Base-by-base conservation (phyloP, 2,888 invertebrate genomes). In the Parasteatoda lunata region DNA sequence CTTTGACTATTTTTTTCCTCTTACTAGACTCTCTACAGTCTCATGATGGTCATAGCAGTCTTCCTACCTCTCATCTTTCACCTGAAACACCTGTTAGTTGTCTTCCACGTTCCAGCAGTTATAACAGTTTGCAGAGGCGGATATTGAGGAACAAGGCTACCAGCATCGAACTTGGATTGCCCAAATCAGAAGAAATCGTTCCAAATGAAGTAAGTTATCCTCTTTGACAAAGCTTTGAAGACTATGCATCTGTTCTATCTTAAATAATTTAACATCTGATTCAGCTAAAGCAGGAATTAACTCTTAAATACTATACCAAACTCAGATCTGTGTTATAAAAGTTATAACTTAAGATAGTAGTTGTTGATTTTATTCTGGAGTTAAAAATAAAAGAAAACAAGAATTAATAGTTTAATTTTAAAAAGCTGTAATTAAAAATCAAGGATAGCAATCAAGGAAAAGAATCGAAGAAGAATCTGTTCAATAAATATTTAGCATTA, bases 111-210 rank as follows among this genome's bases (percentile, higher is more conserved):
- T 91, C 91, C 65, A 92, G 92, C 83, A 94, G 94, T 89, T 92
- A 93, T 80, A 93, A 93, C 89, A 94, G 93, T 90, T 91, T 94
- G 54, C 93, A 94, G 88, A 92, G 94, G 80, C 92, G 94, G 77
- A 93, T 93, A 93, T 90, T 93, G 81, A 91, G 94, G 73, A 93
- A 92, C 30, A 92, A 93, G 54, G 93, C 93, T 15, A 94, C 93
- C 5, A 94, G 94, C 3, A 91, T 94, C 59, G 93, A 93, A 89
- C 92, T 93, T 82, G 91, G 91, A 69, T 86, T 91, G 8, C 81
- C 84, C 47, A 89, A 88, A 70, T 77, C 84, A 3, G 88, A 89
- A 51, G 89, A 89, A 30, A 64, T 3, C 13, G 11, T 13, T n/a
- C 48, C 49, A 8, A 79, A 66, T 66, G 88, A 89, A 71, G 89